phyloP scores from a whole-genome alignment of 2,888 invertebrate genomes.

The Carabus problematicus region DNA sequence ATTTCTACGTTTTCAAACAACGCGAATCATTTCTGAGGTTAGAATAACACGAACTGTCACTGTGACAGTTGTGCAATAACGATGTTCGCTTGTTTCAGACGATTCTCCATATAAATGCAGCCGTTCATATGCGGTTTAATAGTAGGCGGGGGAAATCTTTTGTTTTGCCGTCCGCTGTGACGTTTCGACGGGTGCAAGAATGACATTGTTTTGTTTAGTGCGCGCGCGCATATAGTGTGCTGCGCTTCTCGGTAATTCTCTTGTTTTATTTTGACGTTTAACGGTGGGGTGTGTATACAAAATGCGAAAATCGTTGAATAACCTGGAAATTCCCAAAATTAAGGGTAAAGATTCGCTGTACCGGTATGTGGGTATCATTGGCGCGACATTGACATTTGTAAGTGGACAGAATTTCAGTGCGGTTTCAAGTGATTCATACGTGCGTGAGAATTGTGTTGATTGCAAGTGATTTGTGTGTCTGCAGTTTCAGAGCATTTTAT shows the following conservation, averaged over 20 bases:
- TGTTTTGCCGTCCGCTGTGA: too few relatives aligned
- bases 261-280: constrained; percentile 11
- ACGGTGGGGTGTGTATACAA: constrained; percentile 2
- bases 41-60: neutral
- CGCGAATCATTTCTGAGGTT: neutral
- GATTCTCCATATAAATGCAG: neutral
- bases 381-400: constrained; percentile 18
- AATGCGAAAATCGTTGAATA: constrained; percentile 13
- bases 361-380: constrained; percentile 15
- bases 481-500: constrained; percentile 1
- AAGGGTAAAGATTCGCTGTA: constrained; percentile 22
- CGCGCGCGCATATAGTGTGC: too few relatives aligned
- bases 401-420: neutral
- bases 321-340: constrained; percentile 16
- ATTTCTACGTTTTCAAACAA: neutral
- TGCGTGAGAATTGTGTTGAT: too few relatives aligned
- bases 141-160: too few relatives aligned
- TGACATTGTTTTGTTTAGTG: too few relatives aligned
- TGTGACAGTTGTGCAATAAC: neutral
- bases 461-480: too few relatives aligned
- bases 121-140: neutral
- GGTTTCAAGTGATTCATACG: neutral
- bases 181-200: too few relatives aligned
- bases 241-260: neutral
- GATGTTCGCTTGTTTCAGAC: neutral